phyloP scores from a whole-genome alignment of 2,113 vertebrate species.

The Suricata suricatta region DNA sequence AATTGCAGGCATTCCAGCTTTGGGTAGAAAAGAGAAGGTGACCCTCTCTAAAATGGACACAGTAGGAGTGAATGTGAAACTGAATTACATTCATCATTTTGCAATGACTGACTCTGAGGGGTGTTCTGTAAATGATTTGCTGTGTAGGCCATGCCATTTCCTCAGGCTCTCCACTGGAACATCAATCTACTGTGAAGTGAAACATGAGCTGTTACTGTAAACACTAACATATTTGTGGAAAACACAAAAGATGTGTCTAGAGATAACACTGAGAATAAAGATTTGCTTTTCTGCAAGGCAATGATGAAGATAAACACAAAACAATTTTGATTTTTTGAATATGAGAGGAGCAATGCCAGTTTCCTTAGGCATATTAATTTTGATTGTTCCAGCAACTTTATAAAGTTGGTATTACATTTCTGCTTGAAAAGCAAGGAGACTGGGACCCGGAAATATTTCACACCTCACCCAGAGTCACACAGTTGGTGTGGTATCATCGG shows the following conservation, averaged over 20 bases:
- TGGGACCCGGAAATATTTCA: background rate
- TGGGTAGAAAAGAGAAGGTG: background rate
- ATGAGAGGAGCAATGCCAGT: background rate
- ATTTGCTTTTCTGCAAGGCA: background rate
- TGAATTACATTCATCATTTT: background rate
- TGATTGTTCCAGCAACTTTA: background rate
- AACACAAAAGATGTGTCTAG: background rate
- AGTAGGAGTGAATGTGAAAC: background rate
- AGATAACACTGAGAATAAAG: background rate
- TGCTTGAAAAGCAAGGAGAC: background rate
- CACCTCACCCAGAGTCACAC: background rate
- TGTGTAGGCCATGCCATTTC: background rate
- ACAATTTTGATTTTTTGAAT: background rate
- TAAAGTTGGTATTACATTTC: background rate
- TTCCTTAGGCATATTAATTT: background rate
- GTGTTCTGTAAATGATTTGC: background rate
- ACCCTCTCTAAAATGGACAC: background rate
- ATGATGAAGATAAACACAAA: background rate
- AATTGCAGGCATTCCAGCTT: background rate
- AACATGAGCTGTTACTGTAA: background rate
- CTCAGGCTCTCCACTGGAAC: background rate
- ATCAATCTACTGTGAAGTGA: background rate
- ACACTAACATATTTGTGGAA: background rate
- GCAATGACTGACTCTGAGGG: background rate
- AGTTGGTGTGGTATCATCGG: background rate